Percentiles rank a stretch among this genome's conserved stretches.
Conservation (phyloP, 1,140 invertebrate species). For the Nephila pilipes region DNA sequence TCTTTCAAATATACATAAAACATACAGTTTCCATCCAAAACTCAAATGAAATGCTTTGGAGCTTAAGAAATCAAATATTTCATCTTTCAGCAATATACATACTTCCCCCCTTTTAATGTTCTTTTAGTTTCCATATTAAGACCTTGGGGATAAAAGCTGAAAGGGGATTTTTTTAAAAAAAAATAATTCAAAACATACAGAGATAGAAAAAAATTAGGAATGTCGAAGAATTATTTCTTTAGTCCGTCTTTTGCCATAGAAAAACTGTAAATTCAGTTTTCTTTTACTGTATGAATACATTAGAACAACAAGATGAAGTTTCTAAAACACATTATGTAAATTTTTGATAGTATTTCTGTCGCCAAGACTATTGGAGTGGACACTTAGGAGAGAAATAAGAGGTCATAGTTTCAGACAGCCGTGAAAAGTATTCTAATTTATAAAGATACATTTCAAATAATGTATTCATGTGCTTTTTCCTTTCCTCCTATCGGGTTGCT, state of each 20-base stretch:
- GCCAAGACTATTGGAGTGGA: not conserved
- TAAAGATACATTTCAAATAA: conserved; percentile 6
- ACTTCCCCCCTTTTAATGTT: not conserved
- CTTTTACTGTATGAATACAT: not conserved
- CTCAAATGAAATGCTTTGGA: not conserved
- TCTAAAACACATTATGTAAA: not conserved
- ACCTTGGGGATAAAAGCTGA: not conserved
- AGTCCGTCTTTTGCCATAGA: not conserved
- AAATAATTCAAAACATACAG: not conserved
- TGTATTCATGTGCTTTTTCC: not conserved
- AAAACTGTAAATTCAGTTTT: not conserved
- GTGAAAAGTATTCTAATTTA: conserved; percentile 15
- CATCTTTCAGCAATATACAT: not conserved
- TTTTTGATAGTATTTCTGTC: not conserved
- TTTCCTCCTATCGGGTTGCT: not conserved
- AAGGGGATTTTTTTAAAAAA: not conserved
- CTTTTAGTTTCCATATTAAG: too few relatives aligned
- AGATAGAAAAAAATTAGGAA: not conserved
- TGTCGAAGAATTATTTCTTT: conserved; percentile 1
- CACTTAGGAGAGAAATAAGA: not conserved
- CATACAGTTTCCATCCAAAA: not conserved
- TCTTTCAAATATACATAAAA: not conserved
- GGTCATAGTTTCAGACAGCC: not conserved
- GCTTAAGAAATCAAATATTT: not conserved
- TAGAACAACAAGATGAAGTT: not conserved